Percentiles rank a stretch among this genome's conserved stretches.
phyloP scores from a whole-genome alignment of 1,140 invertebrate genomes.

The Leptopilina clavipes region DNA sequence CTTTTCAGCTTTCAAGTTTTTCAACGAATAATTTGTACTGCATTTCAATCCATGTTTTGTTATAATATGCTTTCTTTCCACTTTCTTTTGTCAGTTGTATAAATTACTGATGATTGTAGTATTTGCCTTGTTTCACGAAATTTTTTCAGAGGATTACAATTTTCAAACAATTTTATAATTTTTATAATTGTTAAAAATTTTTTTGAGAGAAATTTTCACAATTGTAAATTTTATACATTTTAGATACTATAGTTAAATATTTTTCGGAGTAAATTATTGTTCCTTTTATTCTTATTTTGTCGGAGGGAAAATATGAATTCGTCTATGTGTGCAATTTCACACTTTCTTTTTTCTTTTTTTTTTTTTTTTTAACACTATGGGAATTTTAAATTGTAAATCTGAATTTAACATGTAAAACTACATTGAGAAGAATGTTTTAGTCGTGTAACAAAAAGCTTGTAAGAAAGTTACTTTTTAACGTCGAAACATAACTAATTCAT shows the following conservation, averaged over 20 bases:
- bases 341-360: background rate
- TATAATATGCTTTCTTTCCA: background rate
- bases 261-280: too few relatives aligned
- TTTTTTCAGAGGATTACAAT: too few relatives aligned
- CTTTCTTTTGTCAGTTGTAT: background rate
- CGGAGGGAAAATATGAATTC: too few relatives aligned
- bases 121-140: background rate
- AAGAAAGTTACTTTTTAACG: constrained; percentile 11
- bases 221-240: too few relatives aligned
- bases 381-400: background rate
- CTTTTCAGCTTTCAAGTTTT: constrained; percentile 6
- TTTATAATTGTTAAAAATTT: too few relatives aligned
- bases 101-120: background rate
- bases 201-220: too few relatives aligned
- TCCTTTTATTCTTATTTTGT: too few relatives aligned
- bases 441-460: constrained; percentile 7
- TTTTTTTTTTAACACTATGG: background rate
- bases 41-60: background rate
- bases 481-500: constrained; percentile 20
- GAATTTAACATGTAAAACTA: constrained; percentile 12
- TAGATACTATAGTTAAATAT: too few relatives aligned
- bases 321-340: too few relatives aligned
- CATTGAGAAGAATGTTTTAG: constrained; percentile 8
- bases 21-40: constrained; percentile 19
- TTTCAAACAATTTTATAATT: too few relatives aligned